These are phyloP conservation scores for Eulemur rubriventer DNA, from an alignment of 2,797 vertebrate genomes.

Conservation along the genomic window DNA sequence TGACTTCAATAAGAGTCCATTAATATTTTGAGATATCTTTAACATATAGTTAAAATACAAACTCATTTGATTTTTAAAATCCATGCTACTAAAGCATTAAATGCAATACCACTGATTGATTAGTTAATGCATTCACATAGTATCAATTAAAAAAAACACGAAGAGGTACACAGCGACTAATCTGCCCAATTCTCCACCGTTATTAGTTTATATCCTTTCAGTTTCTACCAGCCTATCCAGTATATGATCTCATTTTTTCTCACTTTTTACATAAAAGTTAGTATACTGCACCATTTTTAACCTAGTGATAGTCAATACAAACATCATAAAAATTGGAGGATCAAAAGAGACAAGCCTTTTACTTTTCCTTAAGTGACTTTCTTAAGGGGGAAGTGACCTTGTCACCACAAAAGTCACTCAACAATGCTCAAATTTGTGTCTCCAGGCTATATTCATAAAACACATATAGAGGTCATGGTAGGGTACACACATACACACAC, in stretches of 20 bases:
- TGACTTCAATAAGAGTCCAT: neutral
- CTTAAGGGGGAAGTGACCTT: neutral
- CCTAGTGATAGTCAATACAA: neutral
- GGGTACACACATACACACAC: neutral
- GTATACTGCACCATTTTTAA: neutral
- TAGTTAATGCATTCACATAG: neutral
- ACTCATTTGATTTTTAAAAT: neutral
- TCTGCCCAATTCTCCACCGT: neutral
- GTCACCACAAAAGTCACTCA: neutral
- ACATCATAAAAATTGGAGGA: neutral
- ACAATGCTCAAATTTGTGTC: neutral
- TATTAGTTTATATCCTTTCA: neutral
- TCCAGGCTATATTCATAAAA: neutral
- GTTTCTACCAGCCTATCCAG: neutral
- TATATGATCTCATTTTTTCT: neutral
- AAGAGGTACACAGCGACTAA: neutral
- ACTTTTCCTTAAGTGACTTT: neutral
- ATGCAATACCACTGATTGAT: neutral
- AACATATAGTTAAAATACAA: constrained; percentile 7
- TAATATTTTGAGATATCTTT: neutral
- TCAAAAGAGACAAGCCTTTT: neutral
- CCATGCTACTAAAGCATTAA: neutral
- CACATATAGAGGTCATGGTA: neutral
- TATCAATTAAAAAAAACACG: neutral
- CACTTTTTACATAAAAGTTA: neutral